Conservation (phyloP, 2,113 vertebrate species). For the Nothoprocta pentlandii region DNA sequence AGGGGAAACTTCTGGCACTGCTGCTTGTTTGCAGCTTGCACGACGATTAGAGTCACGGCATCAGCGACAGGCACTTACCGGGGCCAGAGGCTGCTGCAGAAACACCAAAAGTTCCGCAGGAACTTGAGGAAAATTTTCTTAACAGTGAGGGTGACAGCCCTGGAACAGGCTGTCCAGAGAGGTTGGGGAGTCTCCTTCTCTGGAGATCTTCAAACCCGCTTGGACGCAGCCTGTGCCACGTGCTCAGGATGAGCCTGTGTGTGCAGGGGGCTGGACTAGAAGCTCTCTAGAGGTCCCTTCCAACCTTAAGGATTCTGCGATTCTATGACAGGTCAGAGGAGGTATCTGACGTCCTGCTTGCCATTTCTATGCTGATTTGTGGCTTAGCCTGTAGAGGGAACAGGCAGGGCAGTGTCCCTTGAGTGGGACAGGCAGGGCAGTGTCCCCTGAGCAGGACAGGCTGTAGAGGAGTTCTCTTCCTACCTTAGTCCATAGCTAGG, state of each 20-base stretch:
- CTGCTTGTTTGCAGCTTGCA: not conserved
- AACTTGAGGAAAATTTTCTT: no score
- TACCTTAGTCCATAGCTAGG: not conserved
- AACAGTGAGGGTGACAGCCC: no score
- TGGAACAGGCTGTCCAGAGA: no score
- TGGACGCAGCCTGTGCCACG: no score
- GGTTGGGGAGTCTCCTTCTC: no score
- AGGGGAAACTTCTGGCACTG: conserved; percentile 6
- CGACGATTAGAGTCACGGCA: not conserved
- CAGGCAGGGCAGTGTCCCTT: not conserved
- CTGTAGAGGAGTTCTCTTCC: not conserved
- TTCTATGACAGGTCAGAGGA: not conserved
- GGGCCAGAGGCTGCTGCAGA: not conserved
- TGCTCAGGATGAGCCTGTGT: no score
- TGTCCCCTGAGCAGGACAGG: not conserved
- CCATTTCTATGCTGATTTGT: not conserved
- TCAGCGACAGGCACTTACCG: not conserved
- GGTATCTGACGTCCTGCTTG: not conserved
- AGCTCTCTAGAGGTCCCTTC: no score
- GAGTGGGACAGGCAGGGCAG: not conserved
- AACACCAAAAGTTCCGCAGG: not conserved
- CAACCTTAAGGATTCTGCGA: no score
- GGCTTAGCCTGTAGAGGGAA: not conserved
- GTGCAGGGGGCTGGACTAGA: no score
- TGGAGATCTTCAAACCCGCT: no score